Base-by-base conservation (phyloP, 1,140 invertebrate genomes). In the Leptoteleia sp. region DNA sequence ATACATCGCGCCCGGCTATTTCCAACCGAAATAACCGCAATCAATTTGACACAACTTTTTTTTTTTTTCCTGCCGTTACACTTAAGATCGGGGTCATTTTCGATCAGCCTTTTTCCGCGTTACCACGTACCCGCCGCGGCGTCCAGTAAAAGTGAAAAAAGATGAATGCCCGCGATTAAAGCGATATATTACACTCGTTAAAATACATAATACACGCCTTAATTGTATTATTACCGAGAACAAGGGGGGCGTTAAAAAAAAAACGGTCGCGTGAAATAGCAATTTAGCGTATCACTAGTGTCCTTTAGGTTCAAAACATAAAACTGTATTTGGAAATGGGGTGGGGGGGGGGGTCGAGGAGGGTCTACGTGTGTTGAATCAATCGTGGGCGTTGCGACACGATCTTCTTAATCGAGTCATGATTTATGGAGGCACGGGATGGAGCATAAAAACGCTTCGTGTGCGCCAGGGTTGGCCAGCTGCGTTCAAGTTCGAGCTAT, bases 381-480 rank as follows among this genome's bases (percentile, higher is more conserved):
- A 48, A 55, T 64, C 35, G 80, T 83, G 82, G 81, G 73, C 82
- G 76, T 84, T 85, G 78, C 81, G 77, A 84, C 80, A 83, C 71
- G 81, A 83, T 84, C 78, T 84, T 81, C 82, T 83, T 85, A 82
- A 84, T 85, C 84, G 82, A 80, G 76, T 62, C 38, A 73, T 83
- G 81, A 85, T 85, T 84, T 85, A 84, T 81, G 78, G 71, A 25
- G 73, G 76, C 61, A 50, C 62, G 76, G 80, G 81, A 83, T 82
- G 57, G 68, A 73, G 64, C 57, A 57, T 80, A 76, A 83, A 81
- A 82, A 85, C 61, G 37, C 75, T 35, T 38, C 6, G 48, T 27
- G 40, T 47, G 31, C 11, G 17, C 1, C 27, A 25, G 11, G 5
- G 31, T 40, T 47, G 59, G 19, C 54, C 67, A 73, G 61, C 72